Conservation (phyloP, 2,113 vertebrate genomes). For the Capreolus pygargus region DNA sequence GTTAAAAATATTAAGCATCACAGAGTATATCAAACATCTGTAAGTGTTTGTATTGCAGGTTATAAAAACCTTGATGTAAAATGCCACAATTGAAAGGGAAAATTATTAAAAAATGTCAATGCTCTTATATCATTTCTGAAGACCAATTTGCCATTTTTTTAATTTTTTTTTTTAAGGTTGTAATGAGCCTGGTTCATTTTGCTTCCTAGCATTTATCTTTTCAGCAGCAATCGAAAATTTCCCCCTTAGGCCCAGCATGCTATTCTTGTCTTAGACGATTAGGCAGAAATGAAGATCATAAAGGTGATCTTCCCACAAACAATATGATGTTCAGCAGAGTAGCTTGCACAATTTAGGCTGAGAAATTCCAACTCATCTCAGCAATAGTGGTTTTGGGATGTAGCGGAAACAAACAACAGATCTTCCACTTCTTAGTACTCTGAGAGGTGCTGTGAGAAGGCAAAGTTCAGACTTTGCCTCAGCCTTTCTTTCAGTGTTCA, state of each 20-base stretch:
- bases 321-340: slow-evolving; percentile 41
- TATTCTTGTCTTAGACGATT: slow-evolving; percentile 83
- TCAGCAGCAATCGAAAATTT: slow-evolving; percentile 82
- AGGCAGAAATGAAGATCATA: slow-evolving; percentile 79
- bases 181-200: slow-evolving; percentile 85
- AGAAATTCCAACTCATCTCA: slow-evolving; percentile 60
- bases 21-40: slow-evolving; percentile 71
- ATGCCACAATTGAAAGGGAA: slow-evolving; percentile 71
- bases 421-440: neutral
- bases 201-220: slow-evolving; percentile 84
- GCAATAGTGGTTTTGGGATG: slow-evolving; percentile 36
- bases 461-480: neutral
- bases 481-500: slow-evolving; percentile 3
- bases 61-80: slow-evolving; percentile 73
- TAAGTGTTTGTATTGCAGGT: slow-evolving; percentile 75
- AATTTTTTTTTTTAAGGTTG: slow-evolving; percentile 69
- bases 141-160: slow-evolving; percentile 80
- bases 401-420: slow-evolving; percentile 19
- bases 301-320: slow-evolving; percentile 79
- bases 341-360: slow-evolving; percentile 52
- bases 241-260: slow-evolving; percentile 77
- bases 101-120: slow-evolving; percentile 80
- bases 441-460: neutral
- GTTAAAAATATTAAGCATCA: slow-evolving; percentile 70
- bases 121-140: slow-evolving; percentile 83